Evolutionary conservation across 2,888 invertebrate species (phyloP).

Genomic region (Lepeophtheirus nordmannii): DNA sequence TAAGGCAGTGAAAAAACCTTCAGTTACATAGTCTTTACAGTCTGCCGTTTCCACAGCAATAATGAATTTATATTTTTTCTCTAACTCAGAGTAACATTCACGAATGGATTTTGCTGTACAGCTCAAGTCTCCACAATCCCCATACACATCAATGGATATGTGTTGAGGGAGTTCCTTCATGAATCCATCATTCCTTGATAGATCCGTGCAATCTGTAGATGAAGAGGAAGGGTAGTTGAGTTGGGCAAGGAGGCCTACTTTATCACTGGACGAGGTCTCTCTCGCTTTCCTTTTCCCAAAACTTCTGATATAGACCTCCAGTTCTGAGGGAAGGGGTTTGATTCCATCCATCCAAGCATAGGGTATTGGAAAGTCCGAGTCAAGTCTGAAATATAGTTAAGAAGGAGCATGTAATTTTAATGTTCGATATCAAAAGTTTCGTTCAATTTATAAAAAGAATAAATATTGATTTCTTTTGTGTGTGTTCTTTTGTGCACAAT

Average conservation of each 20-base stretch:
- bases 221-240: not conserved
- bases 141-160: constrained; percentile 28
- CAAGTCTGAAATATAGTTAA: constrained; percentile 2
- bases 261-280: not conserved
- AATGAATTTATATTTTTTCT: constrained; percentile 30
- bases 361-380: constrained; percentile 28
- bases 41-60: constrained; percentile 32
- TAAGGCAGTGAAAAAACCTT: constrained; percentile 31
- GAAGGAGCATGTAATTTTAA: not conserved
- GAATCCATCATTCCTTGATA: constrained; percentile 27
- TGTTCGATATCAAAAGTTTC: too few species aligned
- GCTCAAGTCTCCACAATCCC: constrained; percentile 28
- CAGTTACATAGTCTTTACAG: constrained; percentile 32
- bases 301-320: not conserved
- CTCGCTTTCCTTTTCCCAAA: not conserved
- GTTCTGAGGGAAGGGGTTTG: not conserved
- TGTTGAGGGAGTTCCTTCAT: constrained; percentile 26
- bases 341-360: constrained; percentile 21
- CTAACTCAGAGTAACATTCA: constrained; percentile 17
- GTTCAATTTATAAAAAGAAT: too few species aligned
- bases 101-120: constrained; percentile 13
- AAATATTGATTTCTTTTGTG: too few species aligned
- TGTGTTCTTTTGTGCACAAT: too few species aligned
- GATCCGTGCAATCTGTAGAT: not conserved
- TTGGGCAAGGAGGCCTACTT: not conserved